Base-by-base conservation (phyloP, 2,113 vertebrate genomes). In the Vulpes vulpes region DNA sequence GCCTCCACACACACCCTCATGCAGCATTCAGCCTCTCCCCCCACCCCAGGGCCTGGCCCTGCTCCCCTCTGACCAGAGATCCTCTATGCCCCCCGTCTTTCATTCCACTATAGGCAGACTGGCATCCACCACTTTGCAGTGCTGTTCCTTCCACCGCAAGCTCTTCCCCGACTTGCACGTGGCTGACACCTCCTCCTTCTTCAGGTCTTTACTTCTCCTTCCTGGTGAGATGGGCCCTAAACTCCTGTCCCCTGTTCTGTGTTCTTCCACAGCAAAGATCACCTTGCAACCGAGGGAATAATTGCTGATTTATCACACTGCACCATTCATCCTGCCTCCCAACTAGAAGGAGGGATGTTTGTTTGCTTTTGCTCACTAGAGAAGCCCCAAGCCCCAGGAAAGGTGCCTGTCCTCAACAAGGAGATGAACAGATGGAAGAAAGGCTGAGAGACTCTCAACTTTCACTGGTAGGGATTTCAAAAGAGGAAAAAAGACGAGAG, bases 21-120 rank as follows among this genome's bases (percentile, higher is more conserved):
- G 10, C 3, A 62, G 38, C 55, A 3, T 32, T 51, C 30, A 25
- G n/a, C 8, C 20, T 27, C 69, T 15, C 0, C 53, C 38, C 51
- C 49, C 35, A 2, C 15, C 80, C 43, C 74, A 0, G 2, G 49
- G 49, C 60, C 83, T 20, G 83, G 19, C 38, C 93, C 65, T 32
- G 27, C 7, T 51, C 30, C 74, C 2, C 43, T 59, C 79, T 5
- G 11, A 11, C 49, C 51, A 20, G 79, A n/a, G 20, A 2, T 5
- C n/a, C 5, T 11, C 16, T 5, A 11, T 0, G 5, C 8, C 25
- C 20, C 27, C 32, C 15, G 0, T 19, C 12, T 8, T 57, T 6
- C 43, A 19, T 73, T 32, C 86, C 19, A 3, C 65, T 30, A 25
- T 2, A 8, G 14, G 25, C 67, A 57, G 7, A 10, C 67, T 11